Conservation (phyloP, 2,888 invertebrate genomes). For the Zhengitettix transpicula region DNA sequence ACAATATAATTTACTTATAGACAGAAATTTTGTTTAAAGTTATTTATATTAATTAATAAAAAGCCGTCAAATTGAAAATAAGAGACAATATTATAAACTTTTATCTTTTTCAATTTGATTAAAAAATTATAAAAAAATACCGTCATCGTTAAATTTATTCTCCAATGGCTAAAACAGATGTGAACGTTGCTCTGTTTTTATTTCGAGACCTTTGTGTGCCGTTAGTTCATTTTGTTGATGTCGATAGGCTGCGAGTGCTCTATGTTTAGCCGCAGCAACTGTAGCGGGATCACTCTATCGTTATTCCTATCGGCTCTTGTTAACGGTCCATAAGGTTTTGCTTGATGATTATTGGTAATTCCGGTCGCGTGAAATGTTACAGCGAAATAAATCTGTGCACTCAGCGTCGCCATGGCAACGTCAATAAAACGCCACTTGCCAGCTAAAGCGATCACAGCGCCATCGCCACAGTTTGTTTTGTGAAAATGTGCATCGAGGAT, state of each 20-base stretch:
- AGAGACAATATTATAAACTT: too few species aligned
- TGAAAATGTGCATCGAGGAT: neutral
- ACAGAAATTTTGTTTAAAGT: too few species aligned
- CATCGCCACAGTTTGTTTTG: neutral
- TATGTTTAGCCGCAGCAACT: neutral
- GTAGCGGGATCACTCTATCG: neutral
- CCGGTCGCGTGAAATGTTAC: constrained; percentile 7
- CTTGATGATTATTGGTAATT: constrained; percentile 8
- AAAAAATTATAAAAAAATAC: too few species aligned
- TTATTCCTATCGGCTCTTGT: neutral
- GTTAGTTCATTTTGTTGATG: too few species aligned
- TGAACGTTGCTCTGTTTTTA: too few species aligned
- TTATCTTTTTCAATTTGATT: too few species aligned
- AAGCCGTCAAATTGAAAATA: too few species aligned
- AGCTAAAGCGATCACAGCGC: constrained; percentile 1
- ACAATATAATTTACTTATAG: too few species aligned
- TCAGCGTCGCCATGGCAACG: constrained; percentile 4
- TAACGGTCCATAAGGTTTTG: constrained; percentile 6
- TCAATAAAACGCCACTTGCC: constrained; percentile 7
- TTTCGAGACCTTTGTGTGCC: too few species aligned
- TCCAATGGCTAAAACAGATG: too few species aligned
- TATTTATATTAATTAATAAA: too few species aligned
- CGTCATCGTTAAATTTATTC: too few species aligned
- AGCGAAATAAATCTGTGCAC: constrained; percentile 5
- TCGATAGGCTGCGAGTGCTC: neutral